These are phyloP conservation scores for Eudyptes chrysolophus DNA, from an alignment of 2,113 vertebrate genomes.

Conservation along the genomic window DNA sequence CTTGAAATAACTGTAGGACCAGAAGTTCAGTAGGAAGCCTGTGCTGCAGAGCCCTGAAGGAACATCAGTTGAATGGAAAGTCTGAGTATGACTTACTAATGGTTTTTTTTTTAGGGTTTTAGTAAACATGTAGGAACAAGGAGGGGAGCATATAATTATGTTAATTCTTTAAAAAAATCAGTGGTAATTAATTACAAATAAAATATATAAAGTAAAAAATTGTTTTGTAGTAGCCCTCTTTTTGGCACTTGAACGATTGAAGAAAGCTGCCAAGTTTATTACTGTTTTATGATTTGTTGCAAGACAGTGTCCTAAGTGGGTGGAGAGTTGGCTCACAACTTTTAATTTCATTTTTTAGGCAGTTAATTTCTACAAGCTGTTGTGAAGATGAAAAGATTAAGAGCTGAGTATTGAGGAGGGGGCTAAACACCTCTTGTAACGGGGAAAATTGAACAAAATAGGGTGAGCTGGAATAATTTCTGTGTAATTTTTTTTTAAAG, in stretches of 20 bases:
- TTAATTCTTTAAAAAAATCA: not conserved
- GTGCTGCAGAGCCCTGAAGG: not conserved
- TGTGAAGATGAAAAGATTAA: not conserved
- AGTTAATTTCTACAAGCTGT: not conserved
- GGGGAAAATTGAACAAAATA: not conserved
- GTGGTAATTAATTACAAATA: not conserved
- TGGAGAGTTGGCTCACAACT: not conserved
- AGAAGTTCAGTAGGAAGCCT: not conserved
- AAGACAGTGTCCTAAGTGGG: not conserved
- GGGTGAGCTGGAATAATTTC: not conserved
- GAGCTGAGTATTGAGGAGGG: not conserved
- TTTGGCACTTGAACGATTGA: not conserved
- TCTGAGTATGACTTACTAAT: not conserved
- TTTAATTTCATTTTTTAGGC: not conserved
- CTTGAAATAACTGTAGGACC: not conserved
- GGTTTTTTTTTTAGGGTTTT: accelerated
- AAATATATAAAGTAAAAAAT: not conserved
- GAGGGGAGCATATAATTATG: not conserved
- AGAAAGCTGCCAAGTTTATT: not conserved
- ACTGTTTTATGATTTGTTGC: not conserved
- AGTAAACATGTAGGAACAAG: not conserved
- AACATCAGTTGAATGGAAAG: not conserved
- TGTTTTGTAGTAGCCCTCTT: not conserved
- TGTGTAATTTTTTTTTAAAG: not conserved
- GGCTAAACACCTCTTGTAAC: not conserved